Percentiles rank a stretch among this genome's conserved stretches.
These are phyloP conservation scores for Phragmatobia fuliginosa DNA, from an alignment of 2,888 invertebrate genomes.

Conservation along the genomic window DNA sequence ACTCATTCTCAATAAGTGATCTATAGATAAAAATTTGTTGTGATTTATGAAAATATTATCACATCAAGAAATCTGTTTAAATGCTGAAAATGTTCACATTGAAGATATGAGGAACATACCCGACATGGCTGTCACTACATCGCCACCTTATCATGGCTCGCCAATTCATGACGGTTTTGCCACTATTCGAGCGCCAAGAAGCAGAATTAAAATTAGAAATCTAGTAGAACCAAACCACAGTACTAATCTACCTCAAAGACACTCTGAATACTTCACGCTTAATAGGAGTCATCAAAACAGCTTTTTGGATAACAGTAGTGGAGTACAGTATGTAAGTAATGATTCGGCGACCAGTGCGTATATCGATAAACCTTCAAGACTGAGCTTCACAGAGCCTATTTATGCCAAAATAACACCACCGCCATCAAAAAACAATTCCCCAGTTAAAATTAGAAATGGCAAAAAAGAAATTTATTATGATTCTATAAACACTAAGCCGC, in stretches of 20 bases:
- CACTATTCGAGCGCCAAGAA: slow-evolving; percentile 90
- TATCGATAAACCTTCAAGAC: slow-evolving; percentile 68
- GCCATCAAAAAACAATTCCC: slow-evolving; percentile 74
- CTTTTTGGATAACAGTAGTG: slow-evolving; percentile 76
- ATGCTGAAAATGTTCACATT: slow-evolving; percentile 33
- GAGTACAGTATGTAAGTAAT: slow-evolving; percentile 74
- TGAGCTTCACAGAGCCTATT: slow-evolving; percentile 81
- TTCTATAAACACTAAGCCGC: slow-evolving; percentile 83
- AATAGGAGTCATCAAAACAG: slow-evolving; percentile 78
- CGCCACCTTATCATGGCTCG: slow-evolving; percentile 80
- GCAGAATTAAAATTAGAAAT: slow-evolving; percentile 82
- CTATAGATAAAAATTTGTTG: slow-evolving; percentile 26
- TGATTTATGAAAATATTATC: neutral
- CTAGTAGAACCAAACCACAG: slow-evolving; percentile 78
- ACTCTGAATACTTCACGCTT: slow-evolving; percentile 83
- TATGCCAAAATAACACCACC: slow-evolving; percentile 82
- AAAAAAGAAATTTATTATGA: slow-evolving; percentile 80
- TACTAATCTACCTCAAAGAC: slow-evolving; percentile 80
- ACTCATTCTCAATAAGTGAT: slow-evolving; percentile 41
- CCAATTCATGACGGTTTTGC: slow-evolving; percentile 95
- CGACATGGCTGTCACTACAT: slow-evolving; percentile 80
- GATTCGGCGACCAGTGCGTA: slow-evolving; percentile 55
- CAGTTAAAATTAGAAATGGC: slow-evolving; percentile 69
- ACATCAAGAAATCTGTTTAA: slow-evolving; percentile 16
- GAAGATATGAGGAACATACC: slow-evolving; percentile 50